Evolutionary conservation across 2,888 invertebrate species (phyloP).

Genomic region (Conistra vaccinii): DNA sequence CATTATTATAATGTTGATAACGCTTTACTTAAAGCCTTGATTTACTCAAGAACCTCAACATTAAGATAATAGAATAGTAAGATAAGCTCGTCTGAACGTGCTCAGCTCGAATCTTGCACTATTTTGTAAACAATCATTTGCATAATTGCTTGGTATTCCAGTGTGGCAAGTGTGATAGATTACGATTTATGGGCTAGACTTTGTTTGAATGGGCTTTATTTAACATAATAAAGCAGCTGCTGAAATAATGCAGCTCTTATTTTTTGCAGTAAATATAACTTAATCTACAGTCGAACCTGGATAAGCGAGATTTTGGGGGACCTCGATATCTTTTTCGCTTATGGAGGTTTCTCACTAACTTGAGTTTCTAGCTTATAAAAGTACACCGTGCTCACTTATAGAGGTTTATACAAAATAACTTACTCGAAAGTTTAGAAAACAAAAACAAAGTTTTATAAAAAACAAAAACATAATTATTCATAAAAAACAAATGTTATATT

Average conservation of each 20-base stretch:
- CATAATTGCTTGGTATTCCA: constrained; percentile 56
- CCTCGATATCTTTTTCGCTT: no score
- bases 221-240: constrained; percentile 20
- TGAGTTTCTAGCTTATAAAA: no score
- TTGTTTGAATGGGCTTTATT: constrained; percentile 22
- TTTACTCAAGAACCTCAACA: constrained; percentile 19
- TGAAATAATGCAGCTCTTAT: neutral
- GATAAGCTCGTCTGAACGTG: constrained; percentile 46
- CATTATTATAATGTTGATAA: constrained; percentile 25
- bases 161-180: constrained; percentile 51
- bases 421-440: no score
- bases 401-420: no score
- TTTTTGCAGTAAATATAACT: neutral
- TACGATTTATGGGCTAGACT: constrained; percentile 41
- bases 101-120: constrained; percentile 40
- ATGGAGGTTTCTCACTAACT: no score
- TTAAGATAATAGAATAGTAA: constrained; percentile 49
- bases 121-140: constrained; percentile 58
- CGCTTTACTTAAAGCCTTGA: constrained; percentile 18
- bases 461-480: no score
- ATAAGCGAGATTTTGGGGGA: no score
- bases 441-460: no score
- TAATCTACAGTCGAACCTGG: no score
- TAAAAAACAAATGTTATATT: no score
- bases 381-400: no score